phyloP scores from a whole-genome alignment of 1,140 invertebrate genomes.

The Drosophila pandora region DNA sequence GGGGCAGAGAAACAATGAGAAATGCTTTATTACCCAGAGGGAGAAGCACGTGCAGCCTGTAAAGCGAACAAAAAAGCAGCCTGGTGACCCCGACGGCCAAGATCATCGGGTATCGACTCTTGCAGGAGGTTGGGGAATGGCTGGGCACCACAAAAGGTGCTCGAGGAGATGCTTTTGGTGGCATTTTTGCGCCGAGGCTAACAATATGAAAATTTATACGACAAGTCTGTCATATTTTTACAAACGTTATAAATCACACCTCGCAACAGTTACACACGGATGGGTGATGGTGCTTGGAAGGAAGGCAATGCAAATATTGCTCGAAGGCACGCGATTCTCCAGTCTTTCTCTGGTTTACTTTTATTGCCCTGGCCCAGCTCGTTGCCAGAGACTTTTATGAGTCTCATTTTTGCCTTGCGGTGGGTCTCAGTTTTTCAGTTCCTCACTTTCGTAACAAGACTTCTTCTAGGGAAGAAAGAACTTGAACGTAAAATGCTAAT shows the following conservation, averaged over 20 bases:
- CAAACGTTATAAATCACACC: conserved; percentile 78
- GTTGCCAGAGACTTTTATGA: conserved; percentile 61
- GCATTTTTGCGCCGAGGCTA: conserved; percentile 56
- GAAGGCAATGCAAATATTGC: conserved; percentile 76
- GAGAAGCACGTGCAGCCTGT: conserved; percentile 46
- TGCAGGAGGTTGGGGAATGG: conserved; percentile 13
- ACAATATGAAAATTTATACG: conserved; percentile 82
- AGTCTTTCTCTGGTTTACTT: conserved; percentile 41
- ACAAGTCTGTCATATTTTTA: conserved; percentile 82
- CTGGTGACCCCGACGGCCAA: conserved; percentile 38
- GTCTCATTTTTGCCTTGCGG: conserved; percentile 62
- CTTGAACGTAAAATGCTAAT: conserved; percentile 61
- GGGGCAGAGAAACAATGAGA: conserved; percentile 37
- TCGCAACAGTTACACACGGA: conserved; percentile 56
- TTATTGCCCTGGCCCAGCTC: conserved; percentile 60
- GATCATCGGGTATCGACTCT: conserved; percentile 33
- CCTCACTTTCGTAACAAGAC: conserved; percentile 28
- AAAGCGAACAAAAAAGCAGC: conserved; percentile 35
- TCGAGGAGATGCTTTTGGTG: conserved; percentile 56
- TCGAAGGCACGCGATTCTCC: conserved; percentile 71
- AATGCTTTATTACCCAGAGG: conserved; percentile 45
- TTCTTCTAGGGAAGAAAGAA: conserved; percentile 53
- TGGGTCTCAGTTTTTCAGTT: conserved; percentile 51
- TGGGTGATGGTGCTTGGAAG: conserved; percentile 33
- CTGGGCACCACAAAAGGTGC: conserved; percentile 29